These are phyloP conservation scores for Nemapogon koenigi DNA, from an alignment of 2,888 invertebrate species.

Conservation along the genomic window DNA sequence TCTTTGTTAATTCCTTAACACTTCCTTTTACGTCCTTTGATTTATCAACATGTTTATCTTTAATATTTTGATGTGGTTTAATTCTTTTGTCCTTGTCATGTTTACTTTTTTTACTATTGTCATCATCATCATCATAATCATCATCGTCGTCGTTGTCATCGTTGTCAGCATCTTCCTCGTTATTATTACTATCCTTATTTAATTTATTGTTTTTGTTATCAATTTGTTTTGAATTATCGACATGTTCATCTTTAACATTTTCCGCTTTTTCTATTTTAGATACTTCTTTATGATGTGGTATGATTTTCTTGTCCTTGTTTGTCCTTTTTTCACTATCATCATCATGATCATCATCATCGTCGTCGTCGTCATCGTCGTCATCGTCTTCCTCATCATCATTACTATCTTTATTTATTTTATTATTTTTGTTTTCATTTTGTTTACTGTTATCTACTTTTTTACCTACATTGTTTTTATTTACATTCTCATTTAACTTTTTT, in stretches of 20 bases:
- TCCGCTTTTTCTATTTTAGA: slow-evolving; percentile 14
- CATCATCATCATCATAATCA: slow-evolving; percentile 20
- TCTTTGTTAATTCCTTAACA: slow-evolving; percentile 14
- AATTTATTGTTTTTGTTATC: slow-evolving; percentile 8
- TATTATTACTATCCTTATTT: slow-evolving; percentile 8
- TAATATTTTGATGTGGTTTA: slow-evolving; percentile 9
- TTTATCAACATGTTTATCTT: slow-evolving; percentile 14
- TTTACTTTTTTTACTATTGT: slow-evolving; percentile 15
- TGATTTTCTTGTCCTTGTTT: slow-evolving; percentile 15
- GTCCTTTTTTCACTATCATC: slow-evolving; percentile 16
- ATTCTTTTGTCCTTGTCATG: slow-evolving; percentile 5
- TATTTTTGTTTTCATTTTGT: slow-evolving; percentile 10
- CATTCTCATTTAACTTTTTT: no score
- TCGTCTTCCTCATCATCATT: slow-evolving; percentile 16
- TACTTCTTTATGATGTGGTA: background rate
- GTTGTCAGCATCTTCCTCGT: slow-evolving; percentile 17
- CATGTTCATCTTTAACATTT: no score
- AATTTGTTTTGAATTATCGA: slow-evolving; percentile 10
- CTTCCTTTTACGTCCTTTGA: slow-evolving; percentile 19
- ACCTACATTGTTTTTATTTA: no score
- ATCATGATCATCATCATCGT: slow-evolving; percentile 16
- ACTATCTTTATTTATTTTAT: background rate
- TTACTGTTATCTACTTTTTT: slow-evolving; percentile 10
- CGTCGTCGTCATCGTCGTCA: slow-evolving; percentile 17
- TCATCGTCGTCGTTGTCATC: slow-evolving; percentile 24